Percentiles rank a stretch among this genome's conserved stretches.
phyloP scores from a whole-genome alignment of 2,888 invertebrate species.

The Amitus sp. region DNA sequence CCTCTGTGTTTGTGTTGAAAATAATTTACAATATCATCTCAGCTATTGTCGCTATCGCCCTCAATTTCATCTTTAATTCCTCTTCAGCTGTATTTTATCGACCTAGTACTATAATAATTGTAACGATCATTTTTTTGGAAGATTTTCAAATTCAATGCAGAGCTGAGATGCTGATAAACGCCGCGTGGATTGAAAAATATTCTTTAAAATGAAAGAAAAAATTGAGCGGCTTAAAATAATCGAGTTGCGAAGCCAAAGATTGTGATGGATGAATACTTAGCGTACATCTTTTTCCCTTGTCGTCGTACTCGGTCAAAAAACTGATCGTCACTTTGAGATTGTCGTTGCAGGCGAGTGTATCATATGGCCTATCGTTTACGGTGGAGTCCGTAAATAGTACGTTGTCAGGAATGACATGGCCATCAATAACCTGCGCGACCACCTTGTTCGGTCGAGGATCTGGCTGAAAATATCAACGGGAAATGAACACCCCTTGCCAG shows the following conservation, averaged over 20 bases:
- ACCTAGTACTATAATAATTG: no score
- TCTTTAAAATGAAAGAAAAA: slow-evolving; percentile 3
- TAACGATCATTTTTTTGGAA: no score
- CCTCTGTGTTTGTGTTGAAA: no score
- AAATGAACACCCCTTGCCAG: no score
- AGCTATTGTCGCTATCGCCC: no score
- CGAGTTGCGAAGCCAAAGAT: background rate
- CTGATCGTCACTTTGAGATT: slow-evolving; percentile 85
- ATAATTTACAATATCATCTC: no score
- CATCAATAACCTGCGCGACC: slow-evolving; percentile 87
- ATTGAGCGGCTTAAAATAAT: slow-evolving; percentile 3
- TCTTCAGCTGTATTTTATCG: no score
- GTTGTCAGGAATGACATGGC: slow-evolving; percentile 88
- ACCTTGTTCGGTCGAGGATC: slow-evolving; percentile 78
- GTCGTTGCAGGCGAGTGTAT: slow-evolving; percentile 84
- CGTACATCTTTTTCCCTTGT: slow-evolving; percentile 71
- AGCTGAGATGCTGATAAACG: no score
- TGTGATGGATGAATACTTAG: slow-evolving; percentile 5
- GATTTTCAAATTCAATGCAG: no score
- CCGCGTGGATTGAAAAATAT: no score
- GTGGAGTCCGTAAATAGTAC: slow-evolving; percentile 89
- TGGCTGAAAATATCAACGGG: slow-evolving; percentile 66
- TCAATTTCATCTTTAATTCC: no score
- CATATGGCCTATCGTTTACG: slow-evolving; percentile 76
- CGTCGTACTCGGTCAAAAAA: slow-evolving; percentile 78